phyloP scores from a whole-genome alignment of 2,888 invertebrate genomes.

The Mimas tiliae region DNA sequence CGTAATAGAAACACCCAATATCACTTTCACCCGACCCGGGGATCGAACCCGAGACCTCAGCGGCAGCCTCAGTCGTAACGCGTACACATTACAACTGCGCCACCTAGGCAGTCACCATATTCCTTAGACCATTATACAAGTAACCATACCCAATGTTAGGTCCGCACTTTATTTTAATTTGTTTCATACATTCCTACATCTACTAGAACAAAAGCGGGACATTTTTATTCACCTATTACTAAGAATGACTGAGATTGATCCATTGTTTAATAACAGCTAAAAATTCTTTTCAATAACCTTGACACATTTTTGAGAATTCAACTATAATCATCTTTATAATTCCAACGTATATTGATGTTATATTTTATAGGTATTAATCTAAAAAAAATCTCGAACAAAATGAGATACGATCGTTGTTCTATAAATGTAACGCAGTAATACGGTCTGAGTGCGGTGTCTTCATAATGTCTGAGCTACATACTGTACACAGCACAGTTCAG shows the following conservation, averaged over 20 bases:
- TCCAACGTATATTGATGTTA: neutral
- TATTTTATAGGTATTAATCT: slow-evolving; percentile 12
- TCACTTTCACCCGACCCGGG: too few relatives aligned
- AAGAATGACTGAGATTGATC: neutral
- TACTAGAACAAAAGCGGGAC: neutral
- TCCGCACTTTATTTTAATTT: too few relatives aligned
- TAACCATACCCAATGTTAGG: too few relatives aligned
- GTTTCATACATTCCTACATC: neutral
- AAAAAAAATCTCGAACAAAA: slow-evolving; percentile 1
- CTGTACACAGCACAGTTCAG: neutral
- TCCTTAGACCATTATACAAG: too few relatives aligned
- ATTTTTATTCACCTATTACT: slow-evolving; percentile 1
- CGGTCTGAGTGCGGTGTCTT: neutral
- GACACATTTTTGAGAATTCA: slow-evolving; percentile 1
- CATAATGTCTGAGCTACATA: slow-evolving; percentile 16
- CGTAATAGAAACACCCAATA: too few relatives aligned
- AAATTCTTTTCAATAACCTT: neutral
- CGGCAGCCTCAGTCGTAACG: too few relatives aligned
- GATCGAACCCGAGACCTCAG: too few relatives aligned
- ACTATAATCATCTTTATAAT: neutral
- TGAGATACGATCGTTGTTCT: slow-evolving; percentile 11
- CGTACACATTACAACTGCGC: too few relatives aligned
- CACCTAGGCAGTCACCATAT: too few relatives aligned
- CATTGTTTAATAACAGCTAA: neutral
- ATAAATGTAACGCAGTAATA: slow-evolving; percentile 21